Evolutionary conservation across 2,888 invertebrate genomes (phyloP), one percentile per base, ranked within the genome.

Genomic region (Tinea trinotella): DNA sequence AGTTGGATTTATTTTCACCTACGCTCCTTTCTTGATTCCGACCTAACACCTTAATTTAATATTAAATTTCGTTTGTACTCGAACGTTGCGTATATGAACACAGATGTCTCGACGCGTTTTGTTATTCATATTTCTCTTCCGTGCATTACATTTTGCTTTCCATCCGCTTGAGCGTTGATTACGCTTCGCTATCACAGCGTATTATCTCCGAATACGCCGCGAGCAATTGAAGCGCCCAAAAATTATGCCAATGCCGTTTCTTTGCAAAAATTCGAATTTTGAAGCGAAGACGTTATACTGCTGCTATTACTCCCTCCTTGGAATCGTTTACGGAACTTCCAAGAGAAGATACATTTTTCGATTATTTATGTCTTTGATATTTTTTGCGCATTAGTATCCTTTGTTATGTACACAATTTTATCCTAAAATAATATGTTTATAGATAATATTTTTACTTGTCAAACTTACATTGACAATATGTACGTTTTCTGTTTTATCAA

Each of bases 11-110:
- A 84, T 83, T 74, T 67, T 70, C 74, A 76, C 76, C 81, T 79
- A 70, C 68, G 74, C 71, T 66, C 72, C 72, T 70, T 75, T 74
- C 82, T 79, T 83, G 79, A 83, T 83, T 81, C 76, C 68, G 70
- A 73, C 74, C 71, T 75, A 79, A 82, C 78, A 74, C 80, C 81
- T 82, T 84, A 84, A 84, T 84, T 84, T 83, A 83, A 83, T 84
- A 83, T 82, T 81, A 83, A 83, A 84, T 83, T 78, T 72, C 76
- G 76, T 75, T 74, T n/a, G 72, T 75, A 67, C 67, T 61, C 64
- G 65, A 68, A 24, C 22, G 50, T 68, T 69, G 66, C 68, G 66
- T 71, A 65, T 65, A 67, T 66, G 69, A 72, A 71, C 75, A 71
- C 76, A 80, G 73, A 80, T 77, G 81, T 76, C 74, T 76, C 74